These are phyloP conservation scores for Dynastes tityus DNA, from an alignment of 2,888 invertebrate genomes.

Conservation along the genomic window DNA sequence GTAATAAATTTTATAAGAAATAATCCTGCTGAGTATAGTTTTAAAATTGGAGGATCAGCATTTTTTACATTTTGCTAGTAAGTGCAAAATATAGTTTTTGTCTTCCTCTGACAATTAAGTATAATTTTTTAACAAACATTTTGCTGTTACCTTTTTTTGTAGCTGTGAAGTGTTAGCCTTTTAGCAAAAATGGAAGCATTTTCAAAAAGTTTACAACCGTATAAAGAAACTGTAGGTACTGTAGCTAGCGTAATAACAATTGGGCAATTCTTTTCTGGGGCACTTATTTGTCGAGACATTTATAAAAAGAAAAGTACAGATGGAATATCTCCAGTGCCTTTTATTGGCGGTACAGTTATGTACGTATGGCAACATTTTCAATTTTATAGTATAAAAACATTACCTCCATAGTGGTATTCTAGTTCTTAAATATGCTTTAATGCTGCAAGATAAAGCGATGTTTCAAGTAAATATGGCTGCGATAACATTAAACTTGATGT, in stretches of 20 bases:
- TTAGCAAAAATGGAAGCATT: conserved; percentile 71
- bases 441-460: conserved; percentile 84
- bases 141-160: too few relatives aligned
- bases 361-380: conserved; percentile 71
- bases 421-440: conserved; percentile 83
- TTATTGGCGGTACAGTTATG: conserved; percentile 85
- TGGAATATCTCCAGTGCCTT: conserved; percentile 80
- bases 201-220: conserved; percentile 75
- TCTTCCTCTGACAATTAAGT: too few relatives aligned
- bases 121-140: too few relatives aligned
- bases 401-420: conserved; percentile 77
- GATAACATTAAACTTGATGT: conserved; percentile 78
- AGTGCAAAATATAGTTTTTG: too few relatives aligned
- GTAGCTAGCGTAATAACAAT: conserved; percentile 85
- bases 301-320: conserved; percentile 79
- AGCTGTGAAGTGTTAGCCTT: background rate
- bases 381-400: background rate
- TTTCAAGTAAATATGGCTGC: conserved; percentile 86
- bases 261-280: conserved; percentile 87
- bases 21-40: too few relatives aligned
- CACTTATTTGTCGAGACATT: conserved; percentile 82
- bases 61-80: too few relatives aligned
- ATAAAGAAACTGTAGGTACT: conserved; percentile 79
- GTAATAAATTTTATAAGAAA: too few relatives aligned
- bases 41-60: too few relatives aligned